Evolutionary conservation across 1,140 invertebrate species (phyloP).

Genomic region (Megathymus violae): DNA sequence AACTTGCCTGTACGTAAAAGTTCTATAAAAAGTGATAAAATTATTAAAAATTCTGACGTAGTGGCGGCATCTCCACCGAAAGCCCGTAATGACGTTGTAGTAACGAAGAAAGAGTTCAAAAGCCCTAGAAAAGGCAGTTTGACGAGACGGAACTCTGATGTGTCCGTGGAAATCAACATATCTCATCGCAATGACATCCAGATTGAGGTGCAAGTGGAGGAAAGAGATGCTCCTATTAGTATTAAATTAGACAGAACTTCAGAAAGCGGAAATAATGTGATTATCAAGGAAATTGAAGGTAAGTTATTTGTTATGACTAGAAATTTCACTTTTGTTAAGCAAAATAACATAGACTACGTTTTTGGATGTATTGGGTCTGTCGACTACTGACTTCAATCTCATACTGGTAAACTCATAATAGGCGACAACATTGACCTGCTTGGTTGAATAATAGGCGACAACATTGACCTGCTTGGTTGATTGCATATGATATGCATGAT

Average conservation of each 20-base stretch:
- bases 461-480: no score
- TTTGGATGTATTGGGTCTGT: no score
- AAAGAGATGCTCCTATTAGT: conserved; percentile 71
- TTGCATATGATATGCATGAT: no score
- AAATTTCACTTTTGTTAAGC: no score
- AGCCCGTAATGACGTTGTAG: conserved; percentile 60
- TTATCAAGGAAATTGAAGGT: conserved; percentile 74
- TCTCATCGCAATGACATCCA: conserved; percentile 80
- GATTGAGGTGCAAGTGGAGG: conserved; percentile 81
- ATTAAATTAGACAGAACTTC: conserved; percentile 57
- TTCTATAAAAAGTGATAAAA: conserved; percentile 46
- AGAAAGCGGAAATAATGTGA: conserved; percentile 56
- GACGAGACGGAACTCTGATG: conserved; percentile 66
- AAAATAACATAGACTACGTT: no score
- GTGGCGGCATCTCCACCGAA: conserved; percentile 44
- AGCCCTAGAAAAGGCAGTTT: conserved; percentile 60
- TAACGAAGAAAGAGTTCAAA: conserved; percentile 71
- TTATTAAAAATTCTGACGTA: conserved; percentile 52
- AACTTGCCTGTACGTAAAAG: conserved; percentile 17
- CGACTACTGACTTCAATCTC: no score
- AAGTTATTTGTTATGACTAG: no score
- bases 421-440: no score
- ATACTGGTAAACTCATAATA: no score
- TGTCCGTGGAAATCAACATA: conserved; percentile 81
- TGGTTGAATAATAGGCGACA: no score